phyloP scores from a whole-genome alignment of 2,888 invertebrate species.

The Azorinus chamasolen region DNA sequence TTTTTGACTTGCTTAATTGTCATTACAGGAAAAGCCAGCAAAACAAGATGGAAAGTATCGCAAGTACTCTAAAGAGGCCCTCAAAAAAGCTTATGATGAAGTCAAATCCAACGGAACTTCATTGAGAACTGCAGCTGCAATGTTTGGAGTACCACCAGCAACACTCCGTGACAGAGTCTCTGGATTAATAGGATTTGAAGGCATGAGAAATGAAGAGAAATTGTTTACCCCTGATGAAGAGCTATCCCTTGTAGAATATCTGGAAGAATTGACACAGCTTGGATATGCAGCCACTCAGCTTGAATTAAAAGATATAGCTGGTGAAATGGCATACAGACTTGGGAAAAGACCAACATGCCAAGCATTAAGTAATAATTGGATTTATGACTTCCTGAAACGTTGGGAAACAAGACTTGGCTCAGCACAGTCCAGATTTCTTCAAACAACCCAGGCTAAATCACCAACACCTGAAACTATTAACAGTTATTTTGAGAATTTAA shows the following conservation, averaged over 20 bases:
- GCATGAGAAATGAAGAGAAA: background rate
- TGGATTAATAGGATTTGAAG: background rate
- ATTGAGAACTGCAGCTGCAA: background rate
- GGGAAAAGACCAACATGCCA: conserved; percentile 10
- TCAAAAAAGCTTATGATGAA: background rate
- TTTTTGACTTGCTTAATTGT: too few species aligned
- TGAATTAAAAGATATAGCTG: conserved; percentile 17
- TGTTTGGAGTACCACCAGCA: background rate
- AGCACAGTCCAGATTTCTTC: conserved; percentile 7
- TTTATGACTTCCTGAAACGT: conserved; percentile 18
- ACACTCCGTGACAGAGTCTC: conserved; percentile 14
- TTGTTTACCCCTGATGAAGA: conserved; percentile 4
- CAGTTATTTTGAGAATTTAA: conserved; percentile 17
- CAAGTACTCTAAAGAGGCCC: background rate
- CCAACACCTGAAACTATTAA: conserved; percentile 26
- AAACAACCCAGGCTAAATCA: conserved; percentile 23
- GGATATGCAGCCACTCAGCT: conserved; percentile 21
- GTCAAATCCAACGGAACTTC: background rate
- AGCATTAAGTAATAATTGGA: conserved; percentile 25
- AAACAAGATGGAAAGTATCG: background rate
- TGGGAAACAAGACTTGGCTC: conserved; percentile 11
- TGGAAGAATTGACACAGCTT: conserved; percentile 20
- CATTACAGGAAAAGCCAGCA: background rate
- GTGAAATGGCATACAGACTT: conserved; percentile 9
- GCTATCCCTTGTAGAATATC: conserved; percentile 19